Evolutionary conservation across 1,140 invertebrate genomes (phyloP).

Genomic region (Pissodes strobi): DNA sequence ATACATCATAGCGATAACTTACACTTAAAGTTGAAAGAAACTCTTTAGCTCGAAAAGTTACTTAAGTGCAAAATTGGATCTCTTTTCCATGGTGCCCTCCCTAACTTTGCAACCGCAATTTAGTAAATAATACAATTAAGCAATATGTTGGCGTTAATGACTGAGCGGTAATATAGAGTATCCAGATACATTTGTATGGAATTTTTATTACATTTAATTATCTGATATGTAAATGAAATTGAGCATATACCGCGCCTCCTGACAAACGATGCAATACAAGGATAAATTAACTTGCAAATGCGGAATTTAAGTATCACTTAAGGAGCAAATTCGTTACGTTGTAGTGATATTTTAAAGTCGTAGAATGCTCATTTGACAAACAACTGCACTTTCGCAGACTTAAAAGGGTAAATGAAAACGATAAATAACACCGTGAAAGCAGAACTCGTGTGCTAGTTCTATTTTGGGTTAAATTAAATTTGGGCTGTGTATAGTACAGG

Average conservation of each 20-base stretch:
- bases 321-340: conserved; percentile 24
- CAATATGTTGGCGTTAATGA: too few relatives aligned
- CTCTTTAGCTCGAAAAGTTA: too few relatives aligned
- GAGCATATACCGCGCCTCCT: background rate
- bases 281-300: conserved; percentile 19
- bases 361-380: conserved; percentile 26
- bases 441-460: conserved; percentile 8
- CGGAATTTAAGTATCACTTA: conserved; percentile 19
- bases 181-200: too few relatives aligned
- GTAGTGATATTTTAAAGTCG: conserved; percentile 29
- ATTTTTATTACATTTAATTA: too few relatives aligned
- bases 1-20: too few relatives aligned
- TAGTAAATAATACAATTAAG: too few relatives aligned
- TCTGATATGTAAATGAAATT: too few relatives aligned
- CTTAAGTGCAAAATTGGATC: too few relatives aligned
- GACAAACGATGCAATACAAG: conserved; percentile 16
- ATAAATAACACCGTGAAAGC: conserved; percentile 19
- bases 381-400: conserved; percentile 26
- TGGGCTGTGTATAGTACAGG: background rate
- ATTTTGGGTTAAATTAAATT: conserved; percentile 22
- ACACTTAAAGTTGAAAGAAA: too few relatives aligned
- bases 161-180: too few relatives aligned
- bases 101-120: too few relatives aligned
- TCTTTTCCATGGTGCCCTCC: too few relatives aligned
- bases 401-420: conserved; percentile 29